Base-by-base conservation (phyloP, 2,888 invertebrate species). In the Drosophila longiperda region DNA sequence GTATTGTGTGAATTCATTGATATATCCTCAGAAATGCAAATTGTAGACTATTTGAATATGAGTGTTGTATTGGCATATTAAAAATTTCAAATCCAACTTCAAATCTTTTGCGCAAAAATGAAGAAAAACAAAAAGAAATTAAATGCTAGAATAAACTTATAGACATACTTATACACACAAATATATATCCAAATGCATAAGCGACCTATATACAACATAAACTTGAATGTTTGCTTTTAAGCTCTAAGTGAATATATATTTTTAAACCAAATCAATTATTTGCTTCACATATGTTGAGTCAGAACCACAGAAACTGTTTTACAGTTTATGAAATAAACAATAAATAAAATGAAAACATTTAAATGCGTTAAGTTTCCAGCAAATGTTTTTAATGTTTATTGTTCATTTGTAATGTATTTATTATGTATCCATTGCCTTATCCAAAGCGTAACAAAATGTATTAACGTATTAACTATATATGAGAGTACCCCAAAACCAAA, bases 371-470 rank as follows among this genome's bases (percentile, higher is more conserved):
- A 65, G 61, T 76, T 71, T 36, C 42, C 58, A 42, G 59, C 59
- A 68, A 70, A 52, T 36, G 32, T 66, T 67, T 20, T 33, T 38
- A 49, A 67, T 57, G 73, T 72, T 76, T 70, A 54, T 65, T 72
- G 50, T 71, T 78, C 53, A 42, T 65, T 75, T 75, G 48, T 61
- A 38, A 67, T 61, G 15, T 66, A 45, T 45, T 12, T 62, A 75
- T 80, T 78, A 66, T 80, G 66, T 76, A 78, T 80, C 78, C 78
- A 78, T 89, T 82, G 88, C 90, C 84, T 85, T 85, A 89, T 75
- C 83, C 80, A 73, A 76, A 80, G 42, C 45, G 45, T 45, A 61
- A 67, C 50, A 42, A 70, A 65, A 38, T 48, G 54, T 59, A 67
- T 57, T 38, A 66, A 76, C 62, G 64, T 70, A 75, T 50, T 55